Conservation (phyloP, 2,797 vertebrate species). For the Acrossocheilus fasciatus region DNA sequence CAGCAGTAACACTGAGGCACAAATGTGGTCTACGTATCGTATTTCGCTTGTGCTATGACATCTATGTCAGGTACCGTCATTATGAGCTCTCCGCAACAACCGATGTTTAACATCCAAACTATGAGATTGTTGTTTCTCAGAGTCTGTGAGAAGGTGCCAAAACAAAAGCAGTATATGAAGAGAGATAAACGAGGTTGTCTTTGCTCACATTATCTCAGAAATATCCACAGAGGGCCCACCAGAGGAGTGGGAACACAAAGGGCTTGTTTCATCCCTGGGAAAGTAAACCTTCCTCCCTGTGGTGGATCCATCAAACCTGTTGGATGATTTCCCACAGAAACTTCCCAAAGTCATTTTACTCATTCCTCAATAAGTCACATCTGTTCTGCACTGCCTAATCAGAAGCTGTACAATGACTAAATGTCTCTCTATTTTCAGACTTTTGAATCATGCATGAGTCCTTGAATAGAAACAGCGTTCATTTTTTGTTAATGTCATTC, state of each 20-base stretch:
- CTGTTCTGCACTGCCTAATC: conserved; percentile 37
- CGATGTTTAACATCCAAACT: conserved; percentile 10
- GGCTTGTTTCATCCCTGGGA: conserved; percentile 21
- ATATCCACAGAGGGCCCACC: conserved; percentile 43
- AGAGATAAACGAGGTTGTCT: conserved; percentile 42
- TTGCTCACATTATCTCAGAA: conserved; percentile 34
- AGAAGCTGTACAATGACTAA: conserved; percentile 1
- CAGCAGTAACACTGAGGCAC: background rate
- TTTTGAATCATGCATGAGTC: conserved; percentile 49
- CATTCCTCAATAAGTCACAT: conserved; percentile 14
- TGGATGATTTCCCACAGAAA: conserved; percentile 39
- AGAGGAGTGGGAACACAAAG: conserved; percentile 20
- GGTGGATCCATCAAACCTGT: conserved; percentile 24
- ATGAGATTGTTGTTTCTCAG: conserved; percentile 21
- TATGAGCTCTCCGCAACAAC: conserved; percentile 1
- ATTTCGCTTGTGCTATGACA: background rate
- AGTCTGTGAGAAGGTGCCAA: conserved; percentile 39
- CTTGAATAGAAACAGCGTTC: conserved; percentile 51
- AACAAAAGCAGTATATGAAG: conserved; percentile 35
- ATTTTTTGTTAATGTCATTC: conserved; percentile 34
- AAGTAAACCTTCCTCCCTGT: conserved; percentile 11
- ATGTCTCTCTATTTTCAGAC: conserved; percentile 45
- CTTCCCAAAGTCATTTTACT: conserved; percentile 5
- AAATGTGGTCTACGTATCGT: background rate
- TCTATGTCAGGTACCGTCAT: conserved; percentile 21